Conservation (phyloP, 2,888 invertebrate species). For the Cephus runcator region DNA sequence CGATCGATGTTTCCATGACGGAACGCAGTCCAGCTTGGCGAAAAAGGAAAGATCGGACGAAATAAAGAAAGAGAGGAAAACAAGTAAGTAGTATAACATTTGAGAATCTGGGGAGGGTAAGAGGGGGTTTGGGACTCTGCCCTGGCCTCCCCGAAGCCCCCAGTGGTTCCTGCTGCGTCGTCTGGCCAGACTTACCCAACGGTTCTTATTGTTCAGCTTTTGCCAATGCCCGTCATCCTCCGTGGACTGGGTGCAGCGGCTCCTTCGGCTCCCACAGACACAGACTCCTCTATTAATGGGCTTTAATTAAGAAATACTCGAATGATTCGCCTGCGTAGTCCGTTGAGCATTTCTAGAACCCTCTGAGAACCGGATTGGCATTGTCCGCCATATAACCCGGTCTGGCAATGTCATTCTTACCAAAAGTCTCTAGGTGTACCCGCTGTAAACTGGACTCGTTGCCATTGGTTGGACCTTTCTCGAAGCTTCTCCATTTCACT, state of each 20-base stretch:
- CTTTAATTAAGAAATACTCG: slow-evolving; percentile 28
- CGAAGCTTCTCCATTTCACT: not conserved
- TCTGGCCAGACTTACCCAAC: slow-evolving; percentile 30
- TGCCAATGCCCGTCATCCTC: slow-evolving; percentile 23
- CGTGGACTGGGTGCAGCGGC: slow-evolving; percentile 1
- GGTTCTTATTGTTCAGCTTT: slow-evolving; percentile 33
- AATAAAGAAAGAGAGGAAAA: slow-evolving; percentile 12
- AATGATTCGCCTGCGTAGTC: not conserved
- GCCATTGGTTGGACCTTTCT: not conserved
- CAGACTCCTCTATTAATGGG: slow-evolving; percentile 21
- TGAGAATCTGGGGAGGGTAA: not conserved
- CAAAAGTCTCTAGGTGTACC: not conserved
- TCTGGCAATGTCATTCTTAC: not conserved
- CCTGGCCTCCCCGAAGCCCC: slow-evolving; percentile 18
- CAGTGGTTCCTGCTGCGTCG: slow-evolving; percentile 24
- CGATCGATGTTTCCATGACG: not conserved
- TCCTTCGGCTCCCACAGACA: slow-evolving; percentile 17
- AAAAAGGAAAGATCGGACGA: not conserved
- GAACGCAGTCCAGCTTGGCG: not conserved
- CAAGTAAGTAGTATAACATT: not conserved
- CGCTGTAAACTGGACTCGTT: not conserved
- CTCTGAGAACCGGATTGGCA: not conserved
- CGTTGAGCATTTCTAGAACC: not conserved
- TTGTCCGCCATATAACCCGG: not conserved
- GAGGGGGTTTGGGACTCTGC: slow-evolving; percentile 16